Evolutionary conservation across 1,140 invertebrate species (phyloP).

Genomic region (Hormaphis cornu): DNA sequence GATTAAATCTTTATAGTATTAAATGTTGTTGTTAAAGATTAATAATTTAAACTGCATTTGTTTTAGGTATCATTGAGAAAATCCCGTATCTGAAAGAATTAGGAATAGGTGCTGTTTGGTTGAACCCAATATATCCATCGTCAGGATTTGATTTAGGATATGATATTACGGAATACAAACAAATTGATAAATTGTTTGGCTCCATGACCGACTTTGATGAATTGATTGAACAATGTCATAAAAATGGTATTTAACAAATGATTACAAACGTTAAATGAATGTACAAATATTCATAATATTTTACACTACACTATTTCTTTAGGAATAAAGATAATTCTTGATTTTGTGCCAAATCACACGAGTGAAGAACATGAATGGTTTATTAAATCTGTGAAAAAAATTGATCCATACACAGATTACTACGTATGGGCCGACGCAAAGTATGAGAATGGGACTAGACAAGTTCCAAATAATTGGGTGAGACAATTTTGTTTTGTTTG

Average conservation of each 20-base stretch:
- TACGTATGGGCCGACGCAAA: conserved; percentile 64
- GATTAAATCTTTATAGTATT: too few relatives aligned
- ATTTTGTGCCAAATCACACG: conserved; percentile 78
- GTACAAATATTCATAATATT: background rate
- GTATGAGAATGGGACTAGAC: conserved; percentile 38
- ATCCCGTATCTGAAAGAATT: conserved; percentile 39
- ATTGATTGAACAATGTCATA: conserved; percentile 47
- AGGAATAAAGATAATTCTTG: conserved; percentile 69
- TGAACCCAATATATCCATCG: conserved; percentile 58
- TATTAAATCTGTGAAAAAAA: conserved; percentile 49
- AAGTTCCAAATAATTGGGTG: conserved; percentile 31
- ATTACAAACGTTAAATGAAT: background rate
- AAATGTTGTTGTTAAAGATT: too few relatives aligned
- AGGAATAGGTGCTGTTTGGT: conserved; percentile 50
- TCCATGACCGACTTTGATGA: conserved; percentile 53
- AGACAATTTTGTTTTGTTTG: background rate
- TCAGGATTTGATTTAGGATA: conserved; percentile 59
- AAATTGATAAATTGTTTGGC: conserved; percentile 52
- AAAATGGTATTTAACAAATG: conserved; percentile 40
- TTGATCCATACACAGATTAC: conserved; percentile 57
- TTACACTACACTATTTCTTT: too few relatives aligned
- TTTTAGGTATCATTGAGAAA: conserved; percentile 40
- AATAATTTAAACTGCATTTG: background rate
- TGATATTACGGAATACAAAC: conserved; percentile 53
- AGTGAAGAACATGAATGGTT: conserved; percentile 73